Conservation (phyloP, 2,888 invertebrate genomes). For the Leptopilina drosophilae region DNA sequence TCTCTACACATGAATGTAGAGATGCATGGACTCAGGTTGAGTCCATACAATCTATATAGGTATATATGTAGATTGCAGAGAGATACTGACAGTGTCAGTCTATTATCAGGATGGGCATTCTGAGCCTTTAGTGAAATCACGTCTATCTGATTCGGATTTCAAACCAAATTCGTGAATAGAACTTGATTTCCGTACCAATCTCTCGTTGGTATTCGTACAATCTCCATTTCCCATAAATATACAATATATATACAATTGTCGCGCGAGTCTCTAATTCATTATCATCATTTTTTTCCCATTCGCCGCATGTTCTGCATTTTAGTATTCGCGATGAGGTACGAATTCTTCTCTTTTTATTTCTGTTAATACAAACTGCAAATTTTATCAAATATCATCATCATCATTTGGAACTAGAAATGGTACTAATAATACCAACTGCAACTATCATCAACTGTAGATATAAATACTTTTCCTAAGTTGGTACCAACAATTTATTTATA, state of each 20-base stretch:
- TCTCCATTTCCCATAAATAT: slow-evolving; percentile 17
- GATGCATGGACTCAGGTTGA: too few species aligned
- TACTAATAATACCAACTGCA: too few species aligned
- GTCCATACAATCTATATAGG: too few species aligned
- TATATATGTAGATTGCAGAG: slow-evolving; percentile 26
- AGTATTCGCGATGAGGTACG: too few species aligned
- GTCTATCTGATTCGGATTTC: slow-evolving; percentile 68
- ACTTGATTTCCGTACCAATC: slow-evolving; percentile 67
- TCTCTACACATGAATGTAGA: background rate
- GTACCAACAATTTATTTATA: too few species aligned
- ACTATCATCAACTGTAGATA: too few species aligned
- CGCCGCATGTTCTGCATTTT: too few species aligned
- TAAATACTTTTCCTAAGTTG: too few species aligned
- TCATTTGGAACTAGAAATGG: too few species aligned
- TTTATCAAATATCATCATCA: too few species aligned
- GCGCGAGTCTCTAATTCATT: background rate
- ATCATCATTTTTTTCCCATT: background rate
- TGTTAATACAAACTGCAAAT: too few species aligned
- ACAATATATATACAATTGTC: background rate
- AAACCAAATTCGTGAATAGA: slow-evolving; percentile 71
- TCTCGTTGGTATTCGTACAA: slow-evolving; percentile 6
- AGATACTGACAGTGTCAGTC: slow-evolving; percentile 37
- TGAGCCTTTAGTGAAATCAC: slow-evolving; percentile 67
- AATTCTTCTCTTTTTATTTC: too few species aligned
- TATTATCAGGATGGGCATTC: slow-evolving; percentile 60